These are phyloP conservation scores for Axis porcinus DNA, from an alignment of 2,113 vertebrate species.

Conservation along the genomic window DNA sequence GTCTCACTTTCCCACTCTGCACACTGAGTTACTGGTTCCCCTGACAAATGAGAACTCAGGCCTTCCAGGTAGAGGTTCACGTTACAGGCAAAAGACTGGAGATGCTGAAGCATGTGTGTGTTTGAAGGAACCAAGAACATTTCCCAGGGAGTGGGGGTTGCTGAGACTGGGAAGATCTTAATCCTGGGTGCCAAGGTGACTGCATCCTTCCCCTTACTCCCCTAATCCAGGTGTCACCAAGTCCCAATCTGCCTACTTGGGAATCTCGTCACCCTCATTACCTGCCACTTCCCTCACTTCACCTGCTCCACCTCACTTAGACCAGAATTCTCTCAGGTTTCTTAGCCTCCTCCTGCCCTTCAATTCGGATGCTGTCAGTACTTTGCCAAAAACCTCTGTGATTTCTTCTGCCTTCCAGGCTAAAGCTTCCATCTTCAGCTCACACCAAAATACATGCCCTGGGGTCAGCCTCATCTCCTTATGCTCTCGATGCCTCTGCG, in stretches of 20 bases:
- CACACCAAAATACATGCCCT: too few relatives aligned
- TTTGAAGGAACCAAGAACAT: neutral
- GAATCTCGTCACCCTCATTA: neutral
- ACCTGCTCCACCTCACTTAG: neutral
- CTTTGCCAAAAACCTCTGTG: neutral
- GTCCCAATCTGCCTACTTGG: neutral
- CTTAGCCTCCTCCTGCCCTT: neutral
- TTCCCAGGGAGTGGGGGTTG: neutral
- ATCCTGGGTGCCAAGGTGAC: neutral
- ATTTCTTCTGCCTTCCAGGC: too few relatives aligned
- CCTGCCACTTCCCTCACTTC: neutral
- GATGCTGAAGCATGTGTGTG: neutral
- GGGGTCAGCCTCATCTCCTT: too few relatives aligned
- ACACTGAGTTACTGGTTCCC: neutral
- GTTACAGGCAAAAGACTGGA: neutral
- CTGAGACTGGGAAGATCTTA: neutral
- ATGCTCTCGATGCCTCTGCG: too few relatives aligned
- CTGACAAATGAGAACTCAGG: neutral
- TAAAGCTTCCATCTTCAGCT: too few relatives aligned
- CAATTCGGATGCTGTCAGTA: neutral
- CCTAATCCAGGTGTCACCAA: neutral
- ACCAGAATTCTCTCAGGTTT: neutral
- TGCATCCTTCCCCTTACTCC: neutral
- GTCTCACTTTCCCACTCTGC: neutral
- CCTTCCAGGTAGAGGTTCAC: neutral